Evolutionary conservation across 2,113 vertebrate species (phyloP).

Genomic region (Prunella fulvescens): DNA sequence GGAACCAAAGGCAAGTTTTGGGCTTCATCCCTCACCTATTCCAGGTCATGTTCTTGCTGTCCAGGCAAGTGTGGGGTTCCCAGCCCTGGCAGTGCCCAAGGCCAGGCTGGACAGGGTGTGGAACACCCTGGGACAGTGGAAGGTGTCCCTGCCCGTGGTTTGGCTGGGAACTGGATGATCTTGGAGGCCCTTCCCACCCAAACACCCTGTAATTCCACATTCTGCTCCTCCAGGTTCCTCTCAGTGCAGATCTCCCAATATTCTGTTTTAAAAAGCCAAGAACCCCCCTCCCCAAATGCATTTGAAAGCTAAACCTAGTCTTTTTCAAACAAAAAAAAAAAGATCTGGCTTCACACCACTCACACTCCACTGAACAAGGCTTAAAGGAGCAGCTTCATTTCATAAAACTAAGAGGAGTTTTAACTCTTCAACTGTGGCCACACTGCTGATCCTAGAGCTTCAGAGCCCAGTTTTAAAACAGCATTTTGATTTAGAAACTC

Average conservation of each 20-base stretch:
- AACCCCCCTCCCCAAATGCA: not conserved
- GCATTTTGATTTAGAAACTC: not conserved
- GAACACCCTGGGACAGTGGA: not conserved
- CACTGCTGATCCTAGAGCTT: rapidly evolving
- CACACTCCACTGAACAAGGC: not conserved
- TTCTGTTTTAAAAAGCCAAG: not conserved
- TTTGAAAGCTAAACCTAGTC: not conserved
- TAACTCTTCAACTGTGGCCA: not conserved
- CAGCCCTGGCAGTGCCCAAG: not conserved
- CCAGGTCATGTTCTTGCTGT: rapidly evolving
- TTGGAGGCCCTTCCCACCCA: not conserved
- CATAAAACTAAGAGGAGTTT: not conserved
- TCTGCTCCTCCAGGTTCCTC: not conserved
- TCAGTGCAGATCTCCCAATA: not conserved
- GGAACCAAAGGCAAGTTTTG: not conserved
- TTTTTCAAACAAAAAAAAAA: not conserved
- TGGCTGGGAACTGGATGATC: not conserved
- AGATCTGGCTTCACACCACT: not conserved
- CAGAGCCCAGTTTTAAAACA: rapidly evolving
- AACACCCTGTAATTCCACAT: rapidly evolving
- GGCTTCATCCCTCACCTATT: not conserved
- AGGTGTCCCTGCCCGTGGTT: not conserved
- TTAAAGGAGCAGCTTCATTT: not conserved
- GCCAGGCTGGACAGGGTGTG: rapidly evolving
- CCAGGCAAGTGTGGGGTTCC: not conserved